Conservation (phyloP, 1,140 invertebrate genomes). For the Halesus radiatus region DNA sequence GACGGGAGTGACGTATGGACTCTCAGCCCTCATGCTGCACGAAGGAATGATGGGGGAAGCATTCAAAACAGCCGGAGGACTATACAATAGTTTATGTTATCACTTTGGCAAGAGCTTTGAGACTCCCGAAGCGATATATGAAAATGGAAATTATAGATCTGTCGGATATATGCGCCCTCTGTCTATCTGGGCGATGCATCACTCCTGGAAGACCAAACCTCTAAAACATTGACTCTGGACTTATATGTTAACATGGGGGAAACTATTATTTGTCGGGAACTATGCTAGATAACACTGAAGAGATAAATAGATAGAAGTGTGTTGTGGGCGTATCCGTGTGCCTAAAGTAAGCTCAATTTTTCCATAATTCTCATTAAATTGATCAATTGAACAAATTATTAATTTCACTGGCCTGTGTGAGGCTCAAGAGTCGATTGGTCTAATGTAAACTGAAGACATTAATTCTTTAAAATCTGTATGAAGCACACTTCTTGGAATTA, state of each 20-base stretch:
- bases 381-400: too few species aligned
- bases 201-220: constrained; percentile 71
- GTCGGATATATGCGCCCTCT: constrained; percentile 94
- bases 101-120: constrained; percentile 88
- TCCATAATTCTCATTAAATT: too few species aligned
- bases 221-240: neutral
- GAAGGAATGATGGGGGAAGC: constrained; percentile 88
- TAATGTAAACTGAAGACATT: too few species aligned
- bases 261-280: too few species aligned
- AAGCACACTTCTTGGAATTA: too few species aligned
- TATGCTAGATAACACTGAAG: neutral
- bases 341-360: too few species aligned
- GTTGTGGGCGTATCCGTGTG: too few species aligned
- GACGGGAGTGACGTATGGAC: constrained; percentile 88
- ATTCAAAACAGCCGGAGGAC: constrained; percentile 88
- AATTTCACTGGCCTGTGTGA: too few species aligned
- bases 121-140: constrained; percentile 91
- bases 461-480: too few species aligned
- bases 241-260: too few species aligned
- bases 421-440: too few species aligned
- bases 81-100: constrained; percentile 86
- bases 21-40: constrained; percentile 89
- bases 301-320: too few species aligned
- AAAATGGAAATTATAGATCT: constrained; percentile 83
- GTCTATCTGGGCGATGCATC: constrained; percentile 92